Evolutionary conservation across 2,113 vertebrate genomes (phyloP).

Genomic region (Cyprinodon tularosa): DNA sequence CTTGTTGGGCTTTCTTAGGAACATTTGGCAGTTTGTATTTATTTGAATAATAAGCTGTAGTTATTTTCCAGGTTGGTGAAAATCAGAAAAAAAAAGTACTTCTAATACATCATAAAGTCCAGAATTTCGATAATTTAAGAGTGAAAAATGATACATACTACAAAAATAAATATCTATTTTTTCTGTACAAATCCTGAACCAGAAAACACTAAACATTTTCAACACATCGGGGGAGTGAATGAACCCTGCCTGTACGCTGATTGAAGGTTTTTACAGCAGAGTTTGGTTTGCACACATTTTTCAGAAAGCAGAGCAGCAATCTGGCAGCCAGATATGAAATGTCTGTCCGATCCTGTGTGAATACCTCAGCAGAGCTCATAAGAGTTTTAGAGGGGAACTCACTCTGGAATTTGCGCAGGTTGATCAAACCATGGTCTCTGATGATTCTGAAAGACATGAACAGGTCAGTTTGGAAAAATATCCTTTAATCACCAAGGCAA

Average conservation of each 20-base stretch:
- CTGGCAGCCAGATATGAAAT: slow-evolving; percentile 45
- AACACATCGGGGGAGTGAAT: not conserved
- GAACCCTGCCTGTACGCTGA: slow-evolving; percentile 26
- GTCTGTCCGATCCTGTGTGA: slow-evolving; percentile 32
- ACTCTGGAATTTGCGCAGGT: slow-evolving; percentile 97
- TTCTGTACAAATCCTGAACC: not conserved
- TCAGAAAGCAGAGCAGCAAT: slow-evolving; percentile 39
- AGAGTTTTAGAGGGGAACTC: slow-evolving; percentile 74
- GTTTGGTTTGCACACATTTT: slow-evolving; percentile 46
- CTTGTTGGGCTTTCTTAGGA: too few species aligned
- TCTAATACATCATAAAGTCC: too few species aligned
- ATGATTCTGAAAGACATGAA: slow-evolving; percentile 87
- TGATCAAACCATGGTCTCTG: slow-evolving; percentile 97
- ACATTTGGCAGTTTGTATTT: too few species aligned
- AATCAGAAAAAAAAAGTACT: too few species aligned
- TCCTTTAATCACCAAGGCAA: not conserved
- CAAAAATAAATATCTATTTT: not conserved
- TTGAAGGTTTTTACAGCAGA: slow-evolving; percentile 41
- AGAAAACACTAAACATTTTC: not conserved
- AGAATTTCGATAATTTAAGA: too few species aligned
- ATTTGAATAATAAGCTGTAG: too few species aligned
- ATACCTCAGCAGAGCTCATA: not conserved
- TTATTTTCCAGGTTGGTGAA: too few species aligned
- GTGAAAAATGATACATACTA: too few species aligned
- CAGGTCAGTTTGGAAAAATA: slow-evolving; percentile 15